phyloP scores from a whole-genome alignment of 2,113 vertebrate genomes.

The Theristicus caerulescens region DNA sequence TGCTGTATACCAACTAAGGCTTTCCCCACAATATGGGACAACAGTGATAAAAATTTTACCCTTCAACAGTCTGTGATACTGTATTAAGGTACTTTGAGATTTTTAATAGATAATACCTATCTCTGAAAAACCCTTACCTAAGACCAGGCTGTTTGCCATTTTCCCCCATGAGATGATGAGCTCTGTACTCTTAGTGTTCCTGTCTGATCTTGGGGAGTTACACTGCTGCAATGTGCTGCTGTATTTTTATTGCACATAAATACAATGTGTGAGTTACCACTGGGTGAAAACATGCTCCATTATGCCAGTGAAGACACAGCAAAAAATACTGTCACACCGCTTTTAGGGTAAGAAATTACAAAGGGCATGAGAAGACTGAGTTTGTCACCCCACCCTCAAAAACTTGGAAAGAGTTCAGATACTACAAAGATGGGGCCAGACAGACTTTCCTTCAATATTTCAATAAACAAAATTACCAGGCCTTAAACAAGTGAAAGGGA shows the following conservation, averaged over 20 bases:
- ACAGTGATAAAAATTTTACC: neutral
- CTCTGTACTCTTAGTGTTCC: neutral
- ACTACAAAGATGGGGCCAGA: conserved; percentile 11
- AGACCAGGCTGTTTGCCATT: neutral
- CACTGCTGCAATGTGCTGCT: neutral
- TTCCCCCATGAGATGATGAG: neutral
- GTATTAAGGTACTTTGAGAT: neutral
- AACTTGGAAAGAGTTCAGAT: conserved; percentile 25
- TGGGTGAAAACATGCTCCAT: neutral
- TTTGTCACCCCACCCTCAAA: conserved; percentile 17
- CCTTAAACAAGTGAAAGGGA: conserved; percentile 33
- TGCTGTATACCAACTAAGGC: neutral
- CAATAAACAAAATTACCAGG: conserved; percentile 30
- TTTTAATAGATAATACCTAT: neutral
- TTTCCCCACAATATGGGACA: neutral
- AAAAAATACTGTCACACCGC: neutral
- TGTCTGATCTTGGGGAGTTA: neutral
- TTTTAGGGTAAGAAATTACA: neutral
- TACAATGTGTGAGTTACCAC: neutral
- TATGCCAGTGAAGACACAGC: neutral
- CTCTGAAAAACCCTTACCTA: neutral
- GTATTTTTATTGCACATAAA: neutral
- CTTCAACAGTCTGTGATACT: neutral
- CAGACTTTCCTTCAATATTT: neutral
- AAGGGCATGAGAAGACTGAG: neutral